A percentile compares a stretch with the other conserved stretches of the same genome.
phyloP scores from a whole-genome alignment of 2,888 invertebrate species.

The Drosophila eohydei region DNA sequence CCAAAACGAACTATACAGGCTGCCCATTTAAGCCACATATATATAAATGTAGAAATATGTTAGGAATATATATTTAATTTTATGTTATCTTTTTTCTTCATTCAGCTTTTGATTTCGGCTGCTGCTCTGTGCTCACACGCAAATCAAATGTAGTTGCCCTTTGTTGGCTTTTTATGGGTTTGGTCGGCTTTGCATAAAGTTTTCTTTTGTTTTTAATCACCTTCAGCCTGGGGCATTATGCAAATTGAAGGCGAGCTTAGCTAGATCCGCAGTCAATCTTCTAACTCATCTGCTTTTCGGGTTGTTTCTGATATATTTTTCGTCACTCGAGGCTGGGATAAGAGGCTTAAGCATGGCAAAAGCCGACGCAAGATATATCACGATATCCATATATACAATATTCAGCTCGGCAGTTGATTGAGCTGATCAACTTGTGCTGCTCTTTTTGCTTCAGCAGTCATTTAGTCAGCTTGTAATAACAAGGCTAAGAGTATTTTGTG shows the following conservation, averaged over 20 bases:
- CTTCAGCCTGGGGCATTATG: conserved; percentile 55
- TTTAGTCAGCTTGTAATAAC: conserved; percentile 78
- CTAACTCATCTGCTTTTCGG: conserved; percentile 10
- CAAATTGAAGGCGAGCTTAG: conserved; percentile 47
- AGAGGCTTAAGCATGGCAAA: not conserved
- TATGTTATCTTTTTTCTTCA: conserved; percentile 1
- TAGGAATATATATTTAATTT: conserved; percentile 11
- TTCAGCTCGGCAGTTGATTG: conserved; percentile 39
- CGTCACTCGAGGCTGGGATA: not conserved
- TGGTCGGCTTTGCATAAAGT: conserved; percentile 19
- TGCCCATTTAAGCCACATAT: not conserved
- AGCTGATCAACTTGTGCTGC: conserved; percentile 13
- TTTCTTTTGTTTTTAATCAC: conserved; percentile 28
- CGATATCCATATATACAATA: not conserved
- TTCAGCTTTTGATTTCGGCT: conserved; percentile 16
- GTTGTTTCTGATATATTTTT: not conserved
- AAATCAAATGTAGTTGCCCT: conserved; percentile 59
- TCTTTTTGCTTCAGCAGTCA: conserved; percentile 41
- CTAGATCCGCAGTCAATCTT: conserved; percentile 22
- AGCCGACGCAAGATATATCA: conserved; percentile 2
- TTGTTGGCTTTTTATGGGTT: conserved; percentile 28
- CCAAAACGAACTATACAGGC: conserved; percentile 16
- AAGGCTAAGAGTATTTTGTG: conserved; percentile 77
- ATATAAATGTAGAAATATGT: not conserved
- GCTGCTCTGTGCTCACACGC: conserved; percentile 63